Evolutionary conservation across 2,113 vertebrate genomes (phyloP).

Genomic region (Leptobrachium leishanense): DNA sequence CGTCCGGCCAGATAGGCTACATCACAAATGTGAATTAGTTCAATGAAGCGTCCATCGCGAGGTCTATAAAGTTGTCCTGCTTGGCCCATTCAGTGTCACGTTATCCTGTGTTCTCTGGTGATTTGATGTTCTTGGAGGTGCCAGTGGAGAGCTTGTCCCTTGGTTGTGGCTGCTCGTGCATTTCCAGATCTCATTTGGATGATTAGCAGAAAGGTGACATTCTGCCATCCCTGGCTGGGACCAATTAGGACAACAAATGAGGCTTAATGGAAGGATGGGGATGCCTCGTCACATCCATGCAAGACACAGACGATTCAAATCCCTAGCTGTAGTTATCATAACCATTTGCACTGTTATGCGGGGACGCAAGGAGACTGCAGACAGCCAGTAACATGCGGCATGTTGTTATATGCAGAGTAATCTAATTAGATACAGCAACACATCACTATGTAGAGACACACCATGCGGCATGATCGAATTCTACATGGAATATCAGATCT

Average conservation of each 20-base stretch:
- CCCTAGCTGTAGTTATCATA: neutral
- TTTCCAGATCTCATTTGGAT: conserved; percentile 34
- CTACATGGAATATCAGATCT: neutral
- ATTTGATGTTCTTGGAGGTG: neutral
- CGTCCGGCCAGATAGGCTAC: no score
- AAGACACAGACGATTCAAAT: conserved; percentile 8
- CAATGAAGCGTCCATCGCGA: no score
- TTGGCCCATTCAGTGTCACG: no score
- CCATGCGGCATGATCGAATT: neutral
- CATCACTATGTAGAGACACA: neutral
- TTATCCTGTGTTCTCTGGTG: neutral
- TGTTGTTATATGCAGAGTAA: neutral
- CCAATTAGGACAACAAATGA: conserved; percentile 42
- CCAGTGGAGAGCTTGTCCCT: neutral
- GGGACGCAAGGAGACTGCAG: neutral
- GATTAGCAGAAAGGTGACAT: conserved; percentile 16
- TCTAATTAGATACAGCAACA: neutral
- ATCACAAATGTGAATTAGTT: no score
- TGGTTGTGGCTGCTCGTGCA: conserved; percentile 25
- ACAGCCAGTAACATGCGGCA: neutral
- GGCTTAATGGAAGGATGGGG: conserved; percentile 29
- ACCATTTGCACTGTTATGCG: neutral
- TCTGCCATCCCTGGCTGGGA: conserved; percentile 23
- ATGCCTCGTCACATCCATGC: conserved; percentile 37
- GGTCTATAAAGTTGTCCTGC: no score